These are phyloP conservation scores for Podarcis lilfordi DNA, from an alignment of 2,797 vertebrate genomes.

Conservation along the genomic window DNA sequence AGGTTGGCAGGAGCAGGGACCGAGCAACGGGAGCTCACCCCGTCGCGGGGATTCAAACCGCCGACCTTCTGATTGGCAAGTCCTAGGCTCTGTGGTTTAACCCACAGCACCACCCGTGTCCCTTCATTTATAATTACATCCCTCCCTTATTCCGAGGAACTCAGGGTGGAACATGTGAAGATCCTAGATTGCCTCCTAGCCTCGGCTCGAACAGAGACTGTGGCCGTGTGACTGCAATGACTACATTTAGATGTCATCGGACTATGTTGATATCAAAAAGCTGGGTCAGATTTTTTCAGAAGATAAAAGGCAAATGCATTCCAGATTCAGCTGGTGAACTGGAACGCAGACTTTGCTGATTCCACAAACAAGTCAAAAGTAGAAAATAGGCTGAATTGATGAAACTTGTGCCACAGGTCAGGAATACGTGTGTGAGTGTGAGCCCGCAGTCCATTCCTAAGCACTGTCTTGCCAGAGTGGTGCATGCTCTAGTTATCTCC, in stretches of 20 bases:
- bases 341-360: neutral
- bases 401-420: neutral
- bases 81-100: too few relatives aligned
- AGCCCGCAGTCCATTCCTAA: neutral
- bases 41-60: rapidly evolving
- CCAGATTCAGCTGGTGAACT: neutral
- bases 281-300: neutral
- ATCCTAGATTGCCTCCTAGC: neutral
- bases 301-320: neutral
- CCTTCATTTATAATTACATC: neutral
- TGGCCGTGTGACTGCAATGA: neutral
- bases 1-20: too few relatives aligned
- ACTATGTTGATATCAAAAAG: neutral
- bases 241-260: neutral
- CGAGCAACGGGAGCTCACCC: too few relatives aligned
- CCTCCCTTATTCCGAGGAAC: neutral
- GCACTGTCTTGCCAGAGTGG: too few relatives aligned
- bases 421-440: neutral
- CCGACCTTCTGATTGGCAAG: too few relatives aligned
- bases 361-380: neutral
- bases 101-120: too few relatives aligned
- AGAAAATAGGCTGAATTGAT: neutral
- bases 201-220: neutral
- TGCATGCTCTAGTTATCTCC: too few relatives aligned
- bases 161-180: neutral